Percentiles rank a stretch among this genome's conserved stretches.
phyloP scores from a whole-genome alignment of 2,888 invertebrate species.

The Pheosia tremula region DNA sequence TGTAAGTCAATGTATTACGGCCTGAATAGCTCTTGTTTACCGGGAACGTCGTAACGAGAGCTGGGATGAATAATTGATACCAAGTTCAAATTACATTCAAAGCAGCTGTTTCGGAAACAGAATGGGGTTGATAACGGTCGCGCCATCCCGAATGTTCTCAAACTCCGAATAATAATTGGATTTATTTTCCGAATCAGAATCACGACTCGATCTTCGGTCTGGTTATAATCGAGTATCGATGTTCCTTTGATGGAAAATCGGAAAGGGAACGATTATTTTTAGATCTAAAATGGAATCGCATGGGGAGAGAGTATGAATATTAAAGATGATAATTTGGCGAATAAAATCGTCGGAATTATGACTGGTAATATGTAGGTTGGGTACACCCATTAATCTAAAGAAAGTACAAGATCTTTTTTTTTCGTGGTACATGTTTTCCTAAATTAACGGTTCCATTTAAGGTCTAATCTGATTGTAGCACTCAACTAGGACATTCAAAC shows the following conservation, averaged over 20 bases:
- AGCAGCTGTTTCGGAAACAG: slow-evolving; percentile 2
- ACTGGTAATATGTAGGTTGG: too few relatives aligned
- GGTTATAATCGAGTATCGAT: slow-evolving; percentile 8
- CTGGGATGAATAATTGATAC: slow-evolving; percentile 1
- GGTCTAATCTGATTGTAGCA: too few relatives aligned
- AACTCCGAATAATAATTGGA: slow-evolving; percentile 7
- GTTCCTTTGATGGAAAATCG: slow-evolving; percentile 10
- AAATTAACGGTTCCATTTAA: too few relatives aligned
- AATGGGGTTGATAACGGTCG: slow-evolving; percentile 1
- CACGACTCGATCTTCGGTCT: background rate
- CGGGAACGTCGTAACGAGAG: background rate
- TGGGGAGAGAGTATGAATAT: background rate
- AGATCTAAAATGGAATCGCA: background rate
- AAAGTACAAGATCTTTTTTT: too few relatives aligned
- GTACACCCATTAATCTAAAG: too few relatives aligned
- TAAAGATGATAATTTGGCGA: too few relatives aligned
- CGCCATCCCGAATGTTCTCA: background rate
- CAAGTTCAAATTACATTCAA: background rate
- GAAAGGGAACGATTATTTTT: background rate
- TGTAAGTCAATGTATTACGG: too few relatives aligned
- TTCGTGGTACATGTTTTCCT: too few relatives aligned
- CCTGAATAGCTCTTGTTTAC: background rate
- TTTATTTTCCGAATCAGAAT: background rate
- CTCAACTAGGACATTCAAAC: background rate
- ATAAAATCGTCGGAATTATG: too few relatives aligned